Conservation (phyloP, 2,797 vertebrate species). For the Cichlasoma orientale region DNA sequence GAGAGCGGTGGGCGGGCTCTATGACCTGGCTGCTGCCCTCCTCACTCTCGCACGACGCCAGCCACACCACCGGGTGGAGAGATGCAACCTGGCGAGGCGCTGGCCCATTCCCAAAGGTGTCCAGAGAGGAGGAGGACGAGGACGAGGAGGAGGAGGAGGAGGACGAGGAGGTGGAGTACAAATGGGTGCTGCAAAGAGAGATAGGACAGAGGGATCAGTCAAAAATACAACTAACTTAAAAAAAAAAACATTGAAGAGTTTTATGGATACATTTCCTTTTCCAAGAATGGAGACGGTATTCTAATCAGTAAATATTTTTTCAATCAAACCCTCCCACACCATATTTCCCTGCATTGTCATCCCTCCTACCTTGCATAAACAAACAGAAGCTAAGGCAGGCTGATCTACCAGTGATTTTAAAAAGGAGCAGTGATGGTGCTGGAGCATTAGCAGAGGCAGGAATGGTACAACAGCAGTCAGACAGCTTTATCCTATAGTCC, state of each 20-base stretch:
- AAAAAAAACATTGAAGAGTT: background rate
- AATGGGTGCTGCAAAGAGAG: slow-evolving; percentile 64
- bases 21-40: slow-evolving; percentile 71
- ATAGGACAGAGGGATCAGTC: slow-evolving; percentile 18
- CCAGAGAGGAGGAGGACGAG: slow-evolving; percentile 61
- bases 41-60: slow-evolving; percentile 72
- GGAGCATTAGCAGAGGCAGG: slow-evolving; percentile 6
- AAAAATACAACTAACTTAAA: background rate
- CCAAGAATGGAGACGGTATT: background rate
- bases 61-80: slow-evolving; percentile 70
- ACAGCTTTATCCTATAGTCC: slow-evolving; percentile 44
- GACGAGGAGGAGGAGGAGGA: slow-evolving; percentile 55
- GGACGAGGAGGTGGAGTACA: slow-evolving; percentile 33
- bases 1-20: slow-evolving; percentile 62
- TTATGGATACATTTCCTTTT: background rate
- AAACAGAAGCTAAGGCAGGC: slow-evolving; percentile 14
- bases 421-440: background rate
- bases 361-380: slow-evolving; percentile 16
- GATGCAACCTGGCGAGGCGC: slow-evolving; percentile 74
- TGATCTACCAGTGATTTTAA: background rate
- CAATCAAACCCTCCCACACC: slow-evolving; percentile 13
- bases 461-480: slow-evolving; percentile 29
- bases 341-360: background rate
- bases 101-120: slow-evolving; percentile 88
- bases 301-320: slow-evolving; percentile 14